Evolutionary conservation across 2,797 vertebrate species (phyloP), one percentile per base, ranked within the genome.

Genomic region (Sylvia borin): DNA sequence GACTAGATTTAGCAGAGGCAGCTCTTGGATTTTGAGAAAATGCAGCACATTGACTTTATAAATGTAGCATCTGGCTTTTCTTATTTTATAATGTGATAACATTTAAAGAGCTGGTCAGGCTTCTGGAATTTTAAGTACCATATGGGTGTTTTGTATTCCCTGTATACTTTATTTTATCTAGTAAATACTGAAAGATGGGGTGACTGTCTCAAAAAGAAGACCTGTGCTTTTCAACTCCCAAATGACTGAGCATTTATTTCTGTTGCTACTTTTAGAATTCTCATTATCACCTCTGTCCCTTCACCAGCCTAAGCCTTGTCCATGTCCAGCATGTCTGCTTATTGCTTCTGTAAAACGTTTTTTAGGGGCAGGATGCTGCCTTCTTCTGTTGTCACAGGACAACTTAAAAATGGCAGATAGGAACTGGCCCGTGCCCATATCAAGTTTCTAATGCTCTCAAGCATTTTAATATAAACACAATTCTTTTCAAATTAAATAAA

Each of bases 21-120:
- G 70, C 16, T 84, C 75, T 88, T 92, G 62, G 64, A 93, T 88
- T 78, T 89, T 68, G 93, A 83, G 77, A 43, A 77, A 29, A 64
- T 53, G 74, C 8, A 87, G 36, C 34, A 87, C 45, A 31, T 24
- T 85, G 90, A 78, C 66, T 87, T 78, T 94, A 58, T 73, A 77
- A 93, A 90, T 57, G 29, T 65, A 95, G 84, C 51, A 86, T 68
- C 91, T 96, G 51, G 26, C 51, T 95, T 89, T 93, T 94, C 54
- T 74, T 27, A 21, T 50, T 87, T 83, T 94, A 93, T 65, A 17
- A 45, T 72, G 73, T 25, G 77, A 48, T 67, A 90, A 54, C 29
- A 36, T 87, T 91, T 66, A 85, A 92, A 76, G 51, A 85, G 38
- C 57, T 42, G 55, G 27, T 95, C 40, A 58, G 11, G 75, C 83